These are phyloP conservation scores for Leptobrachium leishanense DNA, from an alignment of 2,113 vertebrate genomes.

Conservation along the genomic window DNA sequence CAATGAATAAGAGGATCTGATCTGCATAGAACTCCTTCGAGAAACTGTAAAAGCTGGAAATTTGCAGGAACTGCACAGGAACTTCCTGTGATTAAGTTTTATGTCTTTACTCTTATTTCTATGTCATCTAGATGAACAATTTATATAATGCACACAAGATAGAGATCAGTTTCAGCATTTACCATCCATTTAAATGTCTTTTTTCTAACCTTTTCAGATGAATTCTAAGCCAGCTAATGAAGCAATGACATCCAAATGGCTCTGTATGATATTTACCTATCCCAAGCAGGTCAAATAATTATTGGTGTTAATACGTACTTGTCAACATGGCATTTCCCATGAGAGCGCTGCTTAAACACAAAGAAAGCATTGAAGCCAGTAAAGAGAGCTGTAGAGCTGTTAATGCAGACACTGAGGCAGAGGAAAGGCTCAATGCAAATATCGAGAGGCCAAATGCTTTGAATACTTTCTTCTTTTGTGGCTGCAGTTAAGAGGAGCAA, in stretches of 20 bases:
- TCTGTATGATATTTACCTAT: constrained; percentile 43
- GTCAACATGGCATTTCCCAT: constrained; percentile 45
- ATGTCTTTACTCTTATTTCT: too few species aligned
- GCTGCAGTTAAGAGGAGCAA: not conserved
- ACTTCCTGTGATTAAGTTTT: too few species aligned
- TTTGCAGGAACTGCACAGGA: too few species aligned
- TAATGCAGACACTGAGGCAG: constrained; percentile 16
- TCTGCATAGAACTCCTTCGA: too few species aligned
- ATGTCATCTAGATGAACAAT: too few species aligned
- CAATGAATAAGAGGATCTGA: too few species aligned
- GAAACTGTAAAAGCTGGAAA: too few species aligned
- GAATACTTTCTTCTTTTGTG: constrained; percentile 23
- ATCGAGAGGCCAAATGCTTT: not conserved
- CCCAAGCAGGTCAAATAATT: constrained; percentile 45
- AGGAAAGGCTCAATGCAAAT: not conserved
- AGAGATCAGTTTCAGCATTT: not conserved
- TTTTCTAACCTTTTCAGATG: not conserved
- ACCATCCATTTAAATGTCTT: not conserved
- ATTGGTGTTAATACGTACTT: constrained; percentile 44
- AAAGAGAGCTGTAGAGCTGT: constrained; percentile 27
- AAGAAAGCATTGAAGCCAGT: constrained; percentile 33
- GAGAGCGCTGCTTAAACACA: constrained; percentile 29
- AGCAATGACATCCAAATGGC: constrained; percentile 32
- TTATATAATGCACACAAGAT: not conserved
- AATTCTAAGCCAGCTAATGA: constrained; percentile 8